Conservation (phyloP, 2,888 invertebrate genomes). For the Acanthosepion esculentum region DNA sequence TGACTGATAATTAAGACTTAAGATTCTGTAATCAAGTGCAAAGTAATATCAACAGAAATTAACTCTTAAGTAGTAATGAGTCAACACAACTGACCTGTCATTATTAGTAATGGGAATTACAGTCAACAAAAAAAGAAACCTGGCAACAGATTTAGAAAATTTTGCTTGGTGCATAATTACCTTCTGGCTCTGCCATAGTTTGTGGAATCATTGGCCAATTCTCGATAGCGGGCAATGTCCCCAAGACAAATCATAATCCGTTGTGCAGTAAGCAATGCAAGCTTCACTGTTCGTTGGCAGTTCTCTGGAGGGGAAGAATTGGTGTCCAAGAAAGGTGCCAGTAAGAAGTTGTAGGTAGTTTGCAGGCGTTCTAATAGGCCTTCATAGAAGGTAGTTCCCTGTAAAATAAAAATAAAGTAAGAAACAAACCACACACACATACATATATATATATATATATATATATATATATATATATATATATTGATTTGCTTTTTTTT, state of each 20-base stretch:
- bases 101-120: neutral
- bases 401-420: constrained; percentile 49
- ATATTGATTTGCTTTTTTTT: too few relatives aligned
- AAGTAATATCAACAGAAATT: constrained; percentile 33
- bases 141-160: neutral
- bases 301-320: constrained; percentile 74
- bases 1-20: neutral
- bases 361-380: constrained; percentile 84
- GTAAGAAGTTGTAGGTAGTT: constrained; percentile 83
- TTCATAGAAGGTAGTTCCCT: constrained; percentile 82
- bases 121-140: neutral
- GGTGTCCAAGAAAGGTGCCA: constrained; percentile 74
- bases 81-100: neutral
- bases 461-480: neutral
- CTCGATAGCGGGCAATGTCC: constrained; percentile 92
- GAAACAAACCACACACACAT: neutral
- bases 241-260: constrained; percentile 92
- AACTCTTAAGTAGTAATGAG: neutral
- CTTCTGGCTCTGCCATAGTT: constrained; percentile 87
- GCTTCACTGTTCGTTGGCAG: constrained; percentile 80
- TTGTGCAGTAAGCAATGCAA: constrained; percentile 89
- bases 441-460: neutral
- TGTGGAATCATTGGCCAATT: constrained; percentile 86
- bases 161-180: constrained; percentile 73
- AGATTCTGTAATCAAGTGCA: neutral